These are phyloP conservation scores for Gavialis gangeticus DNA, from an alignment of 2,113 vertebrate species.

Conservation along the genomic window DNA sequence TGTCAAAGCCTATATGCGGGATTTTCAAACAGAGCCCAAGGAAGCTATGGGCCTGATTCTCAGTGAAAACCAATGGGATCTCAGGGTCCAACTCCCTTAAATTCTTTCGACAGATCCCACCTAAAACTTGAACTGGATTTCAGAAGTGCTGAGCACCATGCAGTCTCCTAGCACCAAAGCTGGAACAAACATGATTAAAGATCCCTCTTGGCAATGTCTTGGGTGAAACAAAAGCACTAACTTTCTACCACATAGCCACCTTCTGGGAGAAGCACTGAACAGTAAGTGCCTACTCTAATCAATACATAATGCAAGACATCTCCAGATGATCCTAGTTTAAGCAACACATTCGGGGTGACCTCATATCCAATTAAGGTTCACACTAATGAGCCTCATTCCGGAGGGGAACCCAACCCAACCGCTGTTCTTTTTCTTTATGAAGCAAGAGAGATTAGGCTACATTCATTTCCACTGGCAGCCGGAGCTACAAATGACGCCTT, in stretches of 20 bases:
- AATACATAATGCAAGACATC: neutral
- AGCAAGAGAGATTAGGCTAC: neutral
- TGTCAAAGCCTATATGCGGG: too few species aligned
- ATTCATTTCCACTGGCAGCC: neutral
- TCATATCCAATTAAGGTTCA: neutral
- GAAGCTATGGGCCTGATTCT: neutral
- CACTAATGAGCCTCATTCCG: neutral
- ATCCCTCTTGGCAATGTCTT: neutral
- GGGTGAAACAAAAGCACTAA: neutral
- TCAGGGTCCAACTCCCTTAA: neutral
- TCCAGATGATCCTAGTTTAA: neutral
- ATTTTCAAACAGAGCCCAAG: too few species aligned
- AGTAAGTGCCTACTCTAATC: neutral
- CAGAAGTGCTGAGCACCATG: neutral
- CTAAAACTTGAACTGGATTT: neutral
- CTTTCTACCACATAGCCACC: neutral
- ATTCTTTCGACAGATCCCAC: neutral
- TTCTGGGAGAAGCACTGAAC: neutral
- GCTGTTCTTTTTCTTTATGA: neutral
- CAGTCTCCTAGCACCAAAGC: neutral
- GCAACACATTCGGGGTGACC: neutral
- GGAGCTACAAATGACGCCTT: neutral
- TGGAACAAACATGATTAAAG: neutral
- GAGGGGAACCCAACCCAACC: neutral
- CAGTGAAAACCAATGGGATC: neutral